A percentile compares a stretch with the other conserved stretches of the same genome.
These are phyloP conservation scores for Sebastes wilsoni DNA, from an alignment of 2,797 vertebrate species.

Conservation along the genomic window DNA sequence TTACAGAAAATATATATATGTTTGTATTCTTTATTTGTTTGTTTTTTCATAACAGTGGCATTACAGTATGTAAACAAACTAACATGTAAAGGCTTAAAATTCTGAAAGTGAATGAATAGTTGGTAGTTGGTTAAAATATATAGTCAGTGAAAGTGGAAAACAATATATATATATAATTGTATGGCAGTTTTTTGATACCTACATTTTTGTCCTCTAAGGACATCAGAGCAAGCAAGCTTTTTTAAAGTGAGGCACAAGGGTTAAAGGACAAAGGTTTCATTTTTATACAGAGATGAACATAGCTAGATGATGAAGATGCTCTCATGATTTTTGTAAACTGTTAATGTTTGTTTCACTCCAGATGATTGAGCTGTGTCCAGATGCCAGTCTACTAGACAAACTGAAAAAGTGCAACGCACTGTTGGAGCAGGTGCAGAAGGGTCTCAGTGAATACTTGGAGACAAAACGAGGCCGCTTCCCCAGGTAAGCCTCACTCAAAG, in stretches of 20 bases:
- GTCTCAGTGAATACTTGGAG: constrained; percentile 92
- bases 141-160: neutral
- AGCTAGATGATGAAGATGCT: constrained; percentile 11
- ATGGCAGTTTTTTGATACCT: neutral
- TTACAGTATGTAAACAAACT: neutral
- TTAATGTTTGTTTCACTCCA: constrained; percentile 50
- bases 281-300: neutral
- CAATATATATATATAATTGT: neutral
- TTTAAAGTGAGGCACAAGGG: neutral
- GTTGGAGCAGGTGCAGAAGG: constrained; percentile 91
- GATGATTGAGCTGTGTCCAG: constrained; percentile 90
- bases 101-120: neutral
- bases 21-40: neutral
- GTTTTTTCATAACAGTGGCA: neutral
- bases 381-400: constrained; percentile 81
- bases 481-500: constrained; percentile 69
- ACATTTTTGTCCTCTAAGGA: neutral
- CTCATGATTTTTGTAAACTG: constrained; percentile 43
- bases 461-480: constrained; percentile 88
- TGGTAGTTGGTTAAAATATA: neutral
- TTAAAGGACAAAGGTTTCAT: neutral
- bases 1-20: neutral
- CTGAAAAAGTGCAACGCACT: constrained; percentile 85
- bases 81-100: neutral
- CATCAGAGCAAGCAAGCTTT: neutral